Conservation (phyloP, 2,888 invertebrate species). For the Patella pellucida region DNA sequence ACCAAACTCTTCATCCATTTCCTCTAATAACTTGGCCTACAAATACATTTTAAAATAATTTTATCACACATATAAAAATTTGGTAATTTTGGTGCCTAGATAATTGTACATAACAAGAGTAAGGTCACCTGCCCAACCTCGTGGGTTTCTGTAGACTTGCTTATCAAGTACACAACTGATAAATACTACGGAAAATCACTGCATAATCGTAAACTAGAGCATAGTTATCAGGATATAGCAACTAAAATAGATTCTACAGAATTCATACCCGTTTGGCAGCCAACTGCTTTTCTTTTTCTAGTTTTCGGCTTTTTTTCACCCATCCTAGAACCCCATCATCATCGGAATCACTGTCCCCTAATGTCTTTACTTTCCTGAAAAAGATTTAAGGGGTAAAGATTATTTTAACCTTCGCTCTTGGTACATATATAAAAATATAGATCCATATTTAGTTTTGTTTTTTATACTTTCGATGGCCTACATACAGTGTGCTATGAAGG, state of each 20-base stretch:
- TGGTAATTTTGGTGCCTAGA: neutral
- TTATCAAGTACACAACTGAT: too few relatives aligned
- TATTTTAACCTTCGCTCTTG: too few relatives aligned
- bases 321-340: conserved; percentile 79
- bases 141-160: too few relatives aligned
- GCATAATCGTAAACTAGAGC: too few relatives aligned
- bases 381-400: neutral
- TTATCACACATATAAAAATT: neutral
- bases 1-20: conserved; percentile 95
- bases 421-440: too few relatives aligned
- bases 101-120: neutral
- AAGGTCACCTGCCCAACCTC: too few relatives aligned
- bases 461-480: too few relatives aligned
- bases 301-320: conserved; percentile 85
- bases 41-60: neutral
- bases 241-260: neutral
- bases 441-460: too few relatives aligned
- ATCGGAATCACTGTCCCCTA: conserved; percentile 77
- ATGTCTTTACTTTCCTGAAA: conserved; percentile 63
- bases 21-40: conserved; percentile 90
- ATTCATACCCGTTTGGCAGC: conserved; percentile 84
- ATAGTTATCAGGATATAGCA: neutral
- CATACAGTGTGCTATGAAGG: too few relatives aligned
- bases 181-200: too few relatives aligned
- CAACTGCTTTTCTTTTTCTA: conserved; percentile 84